Evolutionary conservation across 2,797 vertebrate genomes (phyloP).

Genomic region (Gastrophryne carolinensis): DNA sequence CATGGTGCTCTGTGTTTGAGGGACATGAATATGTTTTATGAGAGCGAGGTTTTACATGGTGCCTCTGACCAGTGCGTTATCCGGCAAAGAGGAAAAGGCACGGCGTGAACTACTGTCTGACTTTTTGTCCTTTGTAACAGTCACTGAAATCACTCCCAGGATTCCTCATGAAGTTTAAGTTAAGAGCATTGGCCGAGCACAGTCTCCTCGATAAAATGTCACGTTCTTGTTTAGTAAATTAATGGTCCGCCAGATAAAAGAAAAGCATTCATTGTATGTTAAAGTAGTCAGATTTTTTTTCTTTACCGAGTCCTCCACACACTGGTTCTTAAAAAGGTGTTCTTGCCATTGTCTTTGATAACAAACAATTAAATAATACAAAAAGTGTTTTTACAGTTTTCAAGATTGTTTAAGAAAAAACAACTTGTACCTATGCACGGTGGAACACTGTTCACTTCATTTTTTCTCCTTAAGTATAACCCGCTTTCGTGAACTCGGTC

Average conservation of each 20-base stretch:
- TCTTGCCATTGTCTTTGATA: slow-evolving; percentile 88
- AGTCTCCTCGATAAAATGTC: slow-evolving; percentile 63
- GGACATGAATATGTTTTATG: slow-evolving; percentile 73
- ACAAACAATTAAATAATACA: slow-evolving; percentile 80
- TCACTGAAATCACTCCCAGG: slow-evolving; percentile 61
- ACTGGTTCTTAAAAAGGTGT: slow-evolving; percentile 75
- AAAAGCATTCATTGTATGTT: slow-evolving; percentile 68
- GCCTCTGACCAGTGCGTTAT: slow-evolving; percentile 73
- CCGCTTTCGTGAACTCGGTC: too few species aligned
- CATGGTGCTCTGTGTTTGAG: slow-evolving; percentile 83
- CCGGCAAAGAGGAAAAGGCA: slow-evolving; percentile 65
- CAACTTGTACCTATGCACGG: not conserved
- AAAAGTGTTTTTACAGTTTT: slow-evolving; percentile 53
- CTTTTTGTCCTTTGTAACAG: slow-evolving; percentile 61
- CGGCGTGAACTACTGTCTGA: slow-evolving; percentile 62
- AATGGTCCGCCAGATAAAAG: slow-evolving; percentile 65
- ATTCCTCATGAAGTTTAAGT: slow-evolving; percentile 61
- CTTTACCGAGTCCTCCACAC: slow-evolving; percentile 63
- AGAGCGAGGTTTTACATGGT: slow-evolving; percentile 74
- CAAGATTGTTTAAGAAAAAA: not conserved
- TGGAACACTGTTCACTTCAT: too few species aligned
- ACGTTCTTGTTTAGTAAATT: slow-evolving; percentile 68
- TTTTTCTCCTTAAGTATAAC: too few species aligned
- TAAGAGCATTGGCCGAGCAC: slow-evolving; percentile 61
- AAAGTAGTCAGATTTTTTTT: slow-evolving; percentile 57